phyloP scores from a whole-genome alignment of 2,888 invertebrate species.

The Ophion ellenae region DNA sequence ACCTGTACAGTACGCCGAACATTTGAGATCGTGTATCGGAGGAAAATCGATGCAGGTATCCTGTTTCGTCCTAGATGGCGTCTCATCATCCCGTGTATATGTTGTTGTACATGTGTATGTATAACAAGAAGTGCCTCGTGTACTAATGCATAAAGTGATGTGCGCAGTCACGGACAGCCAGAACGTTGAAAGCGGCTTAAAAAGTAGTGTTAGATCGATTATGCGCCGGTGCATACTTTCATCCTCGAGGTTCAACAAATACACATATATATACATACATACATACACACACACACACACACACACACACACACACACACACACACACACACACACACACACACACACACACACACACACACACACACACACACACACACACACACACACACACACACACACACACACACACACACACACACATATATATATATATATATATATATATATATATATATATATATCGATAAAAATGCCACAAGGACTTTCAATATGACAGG shows the following conservation, averaged over 20 bases:
- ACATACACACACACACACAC: too few relatives aligned
- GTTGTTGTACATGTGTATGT: not conserved
- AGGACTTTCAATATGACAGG: not conserved
- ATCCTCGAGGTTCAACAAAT: not conserved
- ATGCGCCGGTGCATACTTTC: constrained; percentile 21
- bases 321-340: too few relatives aligned
- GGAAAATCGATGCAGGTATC: constrained; percentile 37
- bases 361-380: too few relatives aligned
- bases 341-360: too few relatives aligned
- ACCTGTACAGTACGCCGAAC: not conserved
- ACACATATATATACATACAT: not conserved
- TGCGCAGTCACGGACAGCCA: not conserved
- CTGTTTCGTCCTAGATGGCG: not conserved
- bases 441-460: too few relatives aligned
- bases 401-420: too few relatives aligned
- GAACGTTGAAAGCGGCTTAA: not conserved
- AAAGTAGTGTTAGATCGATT: constrained; percentile 33
- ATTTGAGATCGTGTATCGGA: not conserved
- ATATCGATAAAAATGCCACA: not conserved
- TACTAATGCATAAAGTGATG: not conserved
- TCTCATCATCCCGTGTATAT: not conserved
- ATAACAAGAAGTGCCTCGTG: not conserved
- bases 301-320: too few relatives aligned
- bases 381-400: too few relatives aligned
- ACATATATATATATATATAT: too few relatives aligned